Evolutionary conservation across 23 tunicate species (phyloP).

Genomic region (Trididemnum miniatum): DNA sequence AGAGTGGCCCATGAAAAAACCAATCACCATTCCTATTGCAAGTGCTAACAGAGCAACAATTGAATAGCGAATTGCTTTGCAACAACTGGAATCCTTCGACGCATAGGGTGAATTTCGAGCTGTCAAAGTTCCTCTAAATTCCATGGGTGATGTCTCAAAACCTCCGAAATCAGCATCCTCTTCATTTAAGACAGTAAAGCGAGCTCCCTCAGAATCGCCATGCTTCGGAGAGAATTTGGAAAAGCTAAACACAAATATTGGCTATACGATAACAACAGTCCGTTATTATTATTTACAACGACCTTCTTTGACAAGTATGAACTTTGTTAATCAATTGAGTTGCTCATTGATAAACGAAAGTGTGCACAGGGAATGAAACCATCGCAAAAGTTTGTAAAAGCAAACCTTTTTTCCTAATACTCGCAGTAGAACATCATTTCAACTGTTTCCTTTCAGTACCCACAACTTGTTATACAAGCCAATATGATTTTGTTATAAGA

Average conservation of each 20-base stretch:
- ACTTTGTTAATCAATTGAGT: too few species aligned
- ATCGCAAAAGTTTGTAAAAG: too few species aligned
- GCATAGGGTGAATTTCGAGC: conserved; percentile 14
- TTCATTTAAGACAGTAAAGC: conserved; percentile 29
- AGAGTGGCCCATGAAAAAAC: neutral
- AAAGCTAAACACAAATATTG: conserved; percentile 2
- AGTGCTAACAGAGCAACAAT: neutral
- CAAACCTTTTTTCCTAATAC: too few species aligned
- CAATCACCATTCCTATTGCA: conserved; percentile 19
- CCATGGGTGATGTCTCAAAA: conserved; percentile 38
- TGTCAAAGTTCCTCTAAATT: conserved; percentile 37
- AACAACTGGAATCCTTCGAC: neutral
- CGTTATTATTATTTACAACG: too few species aligned
- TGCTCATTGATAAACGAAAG: too few species aligned
- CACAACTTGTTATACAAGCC: too few species aligned
- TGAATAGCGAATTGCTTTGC: conserved; percentile 5
- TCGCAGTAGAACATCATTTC: too few species aligned
- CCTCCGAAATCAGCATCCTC: conserved; percentile 35
- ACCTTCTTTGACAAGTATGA: too few species aligned
- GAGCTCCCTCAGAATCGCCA: neutral
- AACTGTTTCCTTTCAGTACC: too few species aligned
- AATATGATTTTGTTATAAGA: too few species aligned
- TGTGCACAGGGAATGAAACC: too few species aligned
- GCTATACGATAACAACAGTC: too few species aligned
- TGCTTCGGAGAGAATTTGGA: neutral